Evolutionary conservation across 2,797 vertebrate genomes (phyloP).

Genomic region (Atherinosoma microstoma): DNA sequence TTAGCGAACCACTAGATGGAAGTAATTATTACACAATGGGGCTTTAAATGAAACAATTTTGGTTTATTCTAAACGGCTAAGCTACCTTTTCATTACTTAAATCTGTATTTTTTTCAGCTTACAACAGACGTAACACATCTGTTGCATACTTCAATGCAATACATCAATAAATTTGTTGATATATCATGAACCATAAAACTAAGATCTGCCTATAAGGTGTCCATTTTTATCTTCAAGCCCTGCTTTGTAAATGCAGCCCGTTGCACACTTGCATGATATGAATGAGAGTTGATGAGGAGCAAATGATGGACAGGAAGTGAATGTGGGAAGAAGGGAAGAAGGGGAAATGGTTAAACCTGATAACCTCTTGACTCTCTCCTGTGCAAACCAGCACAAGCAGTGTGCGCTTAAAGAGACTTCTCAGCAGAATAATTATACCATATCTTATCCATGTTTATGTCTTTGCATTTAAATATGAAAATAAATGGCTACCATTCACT

Average conservation of each 20-base stretch:
- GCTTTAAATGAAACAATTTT: too few species aligned
- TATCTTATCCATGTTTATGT: background rate
- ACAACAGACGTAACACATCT: background rate
- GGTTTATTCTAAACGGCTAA: too few species aligned
- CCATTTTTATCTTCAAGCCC: background rate
- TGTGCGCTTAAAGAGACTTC: background rate
- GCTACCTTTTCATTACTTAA: too few species aligned
- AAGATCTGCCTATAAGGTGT: background rate
- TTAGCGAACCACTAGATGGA: too few species aligned
- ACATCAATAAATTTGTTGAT: too few species aligned
- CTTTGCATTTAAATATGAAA: background rate
- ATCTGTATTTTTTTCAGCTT: too few species aligned
- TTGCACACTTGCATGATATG: background rate
- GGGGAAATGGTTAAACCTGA: constrained; percentile 18
- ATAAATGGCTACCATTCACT: constrained; percentile 5
- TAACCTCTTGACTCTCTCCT: constrained; percentile 4
- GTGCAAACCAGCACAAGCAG: background rate
- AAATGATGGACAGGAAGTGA: constrained; percentile 25
- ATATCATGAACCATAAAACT: background rate
- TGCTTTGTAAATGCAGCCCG: constrained; percentile 32
- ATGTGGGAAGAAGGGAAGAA: background rate
- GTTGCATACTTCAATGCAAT: too few species aligned
- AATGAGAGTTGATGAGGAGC: constrained; percentile 11
- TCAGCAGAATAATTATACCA: background rate
- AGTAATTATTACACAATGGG: too few species aligned